A percentile compares a stretch with the other conserved stretches of the same genome.
Conservation (phyloP, 1,140 invertebrate species). For the Anoplolepis gracilipes region DNA sequence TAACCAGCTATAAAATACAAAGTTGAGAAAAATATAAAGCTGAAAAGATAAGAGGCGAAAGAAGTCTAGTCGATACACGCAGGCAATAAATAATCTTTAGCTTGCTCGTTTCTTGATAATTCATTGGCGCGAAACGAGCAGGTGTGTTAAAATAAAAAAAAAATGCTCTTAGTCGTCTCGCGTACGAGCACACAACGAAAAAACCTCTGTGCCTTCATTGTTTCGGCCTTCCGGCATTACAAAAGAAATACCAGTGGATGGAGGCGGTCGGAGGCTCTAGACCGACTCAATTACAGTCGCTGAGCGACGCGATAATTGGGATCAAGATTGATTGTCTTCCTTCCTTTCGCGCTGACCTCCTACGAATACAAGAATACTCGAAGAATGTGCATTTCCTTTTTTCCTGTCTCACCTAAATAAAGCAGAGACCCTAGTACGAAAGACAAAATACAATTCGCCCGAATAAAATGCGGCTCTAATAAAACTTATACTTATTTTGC, state of each 20-base stretch:
- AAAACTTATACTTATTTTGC: not conserved
- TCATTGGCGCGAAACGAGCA: constrained; percentile 50
- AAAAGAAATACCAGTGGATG: constrained; percentile 51
- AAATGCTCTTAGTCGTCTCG: constrained; percentile 56
- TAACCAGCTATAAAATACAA: too few species aligned
- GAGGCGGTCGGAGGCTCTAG: constrained; percentile 46
- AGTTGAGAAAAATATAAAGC: not conserved
- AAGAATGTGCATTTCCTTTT: constrained; percentile 39
- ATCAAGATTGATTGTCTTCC: constrained; percentile 82
- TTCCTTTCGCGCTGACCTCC: constrained; percentile 65
- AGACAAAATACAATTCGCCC: constrained; percentile 33
- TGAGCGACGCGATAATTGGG: constrained; percentile 83
- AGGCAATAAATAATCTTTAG: constrained; percentile 46
- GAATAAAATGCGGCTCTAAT: not conserved
- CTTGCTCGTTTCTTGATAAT: constrained; percentile 59
- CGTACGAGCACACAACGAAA: constrained; percentile 45
- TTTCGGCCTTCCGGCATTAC: constrained; percentile 73
- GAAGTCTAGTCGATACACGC: constrained; percentile 3
- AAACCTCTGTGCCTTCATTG: constrained; percentile 71
- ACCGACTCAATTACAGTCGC: constrained; percentile 81
- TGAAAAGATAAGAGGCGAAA: constrained; percentile 5
- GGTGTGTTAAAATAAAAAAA: constrained; percentile 55
- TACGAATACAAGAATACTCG: constrained; percentile 48
- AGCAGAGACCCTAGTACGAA: constrained; percentile 11
- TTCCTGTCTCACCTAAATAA: constrained; percentile 44